Evolutionary conservation across 2,888 invertebrate genomes (phyloP).

Genomic region (Cephus spinipes): DNA sequence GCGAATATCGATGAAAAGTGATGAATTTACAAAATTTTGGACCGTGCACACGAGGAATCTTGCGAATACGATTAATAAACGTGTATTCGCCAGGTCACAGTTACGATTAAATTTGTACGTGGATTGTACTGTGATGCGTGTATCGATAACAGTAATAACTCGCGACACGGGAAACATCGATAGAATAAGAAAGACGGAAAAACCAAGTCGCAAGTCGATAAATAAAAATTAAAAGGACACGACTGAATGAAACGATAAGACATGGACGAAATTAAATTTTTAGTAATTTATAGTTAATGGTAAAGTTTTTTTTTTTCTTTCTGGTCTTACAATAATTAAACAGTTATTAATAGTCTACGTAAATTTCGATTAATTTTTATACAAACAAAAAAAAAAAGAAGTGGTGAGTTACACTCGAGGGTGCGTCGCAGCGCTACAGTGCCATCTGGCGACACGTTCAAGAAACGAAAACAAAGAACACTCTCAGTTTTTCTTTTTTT

Average conservation of each 20-base stretch:
- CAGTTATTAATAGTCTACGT: conserved; percentile 63
- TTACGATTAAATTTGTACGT: conserved; percentile 12
- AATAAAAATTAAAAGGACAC: neutral
- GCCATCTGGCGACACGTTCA: neutral
- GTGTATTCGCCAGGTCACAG: neutral
- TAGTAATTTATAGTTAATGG: conserved; percentile 64
- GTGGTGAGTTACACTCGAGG: conserved; percentile 59
- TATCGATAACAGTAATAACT: neutral
- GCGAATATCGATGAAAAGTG: neutral
- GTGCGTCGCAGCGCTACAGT: conserved; percentile 39
- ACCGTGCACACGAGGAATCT: neutral
- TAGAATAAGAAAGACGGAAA: neutral
- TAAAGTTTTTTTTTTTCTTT: conserved; percentile 57
- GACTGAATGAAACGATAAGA: neutral
- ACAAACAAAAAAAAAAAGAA: conserved; percentile 54
- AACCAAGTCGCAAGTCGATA: neutral
- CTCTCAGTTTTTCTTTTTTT: neutral
- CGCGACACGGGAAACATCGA: neutral
- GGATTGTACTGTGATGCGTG: neutral
- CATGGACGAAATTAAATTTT: conserved; percentile 33
- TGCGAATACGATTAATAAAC: neutral
- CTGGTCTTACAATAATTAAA: conserved; percentile 62
- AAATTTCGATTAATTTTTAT: conserved; percentile 63
- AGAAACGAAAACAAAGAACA: neutral
- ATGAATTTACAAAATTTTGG: neutral